phyloP scores from a whole-genome alignment of 2,888 invertebrate species.

The Enoplolaimus lenunculus region DNA sequence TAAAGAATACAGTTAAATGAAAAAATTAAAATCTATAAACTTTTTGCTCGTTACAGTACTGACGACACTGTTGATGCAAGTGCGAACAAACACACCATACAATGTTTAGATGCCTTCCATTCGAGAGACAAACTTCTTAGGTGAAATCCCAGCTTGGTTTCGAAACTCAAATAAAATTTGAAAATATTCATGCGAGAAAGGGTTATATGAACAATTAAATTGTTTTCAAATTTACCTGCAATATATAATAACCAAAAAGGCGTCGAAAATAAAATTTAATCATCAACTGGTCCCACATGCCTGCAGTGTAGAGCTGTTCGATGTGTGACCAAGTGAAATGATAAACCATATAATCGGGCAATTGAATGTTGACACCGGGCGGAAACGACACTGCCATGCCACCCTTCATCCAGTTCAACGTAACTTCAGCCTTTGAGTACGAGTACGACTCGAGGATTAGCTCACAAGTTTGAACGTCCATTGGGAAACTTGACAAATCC shows the following conservation, averaged over 20 bases:
- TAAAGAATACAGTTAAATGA: too few species aligned
- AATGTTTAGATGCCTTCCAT: too few species aligned
- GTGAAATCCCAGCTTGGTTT: too few species aligned
- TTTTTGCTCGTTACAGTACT: too few species aligned
- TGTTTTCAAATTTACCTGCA: too few species aligned
- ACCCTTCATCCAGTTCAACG: background rate
- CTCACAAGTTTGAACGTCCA: slow-evolving; percentile 14
- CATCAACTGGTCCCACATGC: slow-evolving; percentile 16
- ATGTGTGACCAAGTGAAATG: slow-evolving; percentile 1
- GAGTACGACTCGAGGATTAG: slow-evolving; percentile 9
- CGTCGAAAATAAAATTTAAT: slow-evolving; percentile 13
- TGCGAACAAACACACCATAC: too few species aligned
- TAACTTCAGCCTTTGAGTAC: slow-evolving; percentile 16
- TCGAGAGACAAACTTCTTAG: too few species aligned
- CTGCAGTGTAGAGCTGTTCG: slow-evolving; percentile 12
- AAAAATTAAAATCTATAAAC: too few species aligned
- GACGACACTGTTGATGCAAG: too few species aligned
- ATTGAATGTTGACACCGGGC: background rate
- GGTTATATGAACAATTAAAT: too few species aligned
- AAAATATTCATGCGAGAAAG: too few species aligned
- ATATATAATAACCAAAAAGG: slow-evolving; percentile 18
- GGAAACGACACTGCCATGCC: background rate
- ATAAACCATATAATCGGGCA: slow-evolving; percentile 14
- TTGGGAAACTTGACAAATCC: slow-evolving; percentile 17
- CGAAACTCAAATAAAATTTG: too few species aligned